Base-by-base conservation (phyloP, 1,140 invertebrate species). In the Drosophila mauritiana region DNA sequence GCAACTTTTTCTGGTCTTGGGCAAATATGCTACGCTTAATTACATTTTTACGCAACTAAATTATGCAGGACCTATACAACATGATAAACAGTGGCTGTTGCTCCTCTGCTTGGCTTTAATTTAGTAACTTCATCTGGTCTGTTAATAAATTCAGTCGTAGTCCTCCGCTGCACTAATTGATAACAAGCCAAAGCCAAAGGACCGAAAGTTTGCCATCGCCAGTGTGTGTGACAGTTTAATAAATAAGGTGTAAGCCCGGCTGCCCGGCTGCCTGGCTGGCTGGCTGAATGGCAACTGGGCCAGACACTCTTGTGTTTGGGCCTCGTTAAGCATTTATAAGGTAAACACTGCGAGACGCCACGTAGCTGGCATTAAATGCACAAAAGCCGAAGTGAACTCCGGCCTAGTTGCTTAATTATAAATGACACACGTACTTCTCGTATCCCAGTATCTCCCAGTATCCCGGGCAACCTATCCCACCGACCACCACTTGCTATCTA, bases 401-500 rank as follows among this genome's bases (percentile, higher is more conserved):
- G 82, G 85, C 80, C 73, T 74, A 84, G 64, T 89, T 84, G 80
- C 84, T 89, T 89, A 89, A 89, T 89, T 89, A 89, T 89, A 89
- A 89, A 89, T 89, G 84, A 89, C 84, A 88, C 83, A 88, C 84
- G 83, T 88, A 74, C 58, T 74, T 11, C 37, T 13, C 7, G 46
- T 74, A 39, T 53, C 70, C 57, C 46, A 22, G 58, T 45, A 20
- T 45, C 34, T 45, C 34, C 17, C 15, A 42, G 56, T 73, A 48
- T 52, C 68, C 57, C 48, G 40, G 59, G 25, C 5, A 40, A 56
- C 58, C 59, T 59, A 39, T n/a, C 25, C 59, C 73, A 39, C 37
- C 42, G 15, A 55, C 27, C 57, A 56, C 53, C 57, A 56, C 53
- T 63, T 58, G 52, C 49, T 86, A 86, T 88, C 76, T 83, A 89